These are phyloP conservation scores for Pollenia labialis DNA, from an alignment of 2,888 invertebrate genomes.

Conservation along the genomic window DNA sequence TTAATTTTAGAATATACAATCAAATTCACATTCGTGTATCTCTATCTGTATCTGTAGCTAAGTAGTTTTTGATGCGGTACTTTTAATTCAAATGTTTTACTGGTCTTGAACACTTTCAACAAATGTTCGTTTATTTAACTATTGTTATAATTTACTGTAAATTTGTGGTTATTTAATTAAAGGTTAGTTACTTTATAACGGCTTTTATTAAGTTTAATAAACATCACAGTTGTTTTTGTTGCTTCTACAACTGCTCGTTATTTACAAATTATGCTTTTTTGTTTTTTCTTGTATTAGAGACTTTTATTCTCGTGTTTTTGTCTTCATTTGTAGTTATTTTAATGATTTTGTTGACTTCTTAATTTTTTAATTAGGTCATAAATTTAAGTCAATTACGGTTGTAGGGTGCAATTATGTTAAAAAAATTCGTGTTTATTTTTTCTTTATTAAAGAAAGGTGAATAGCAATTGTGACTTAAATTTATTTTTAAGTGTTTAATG, in stretches of 20 bases:
- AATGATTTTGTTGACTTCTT: slow-evolving; percentile 35
- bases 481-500: not conserved
- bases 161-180: slow-evolving; percentile 68
- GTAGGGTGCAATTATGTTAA: not conserved
- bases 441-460: not conserved
- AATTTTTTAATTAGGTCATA: slow-evolving; percentile 59
- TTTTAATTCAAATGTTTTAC: too few relatives aligned
- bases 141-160: slow-evolving; percentile 60
- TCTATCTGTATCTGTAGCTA: too few relatives aligned
- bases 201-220: slow-evolving; percentile 20
- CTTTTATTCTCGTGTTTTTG: not conserved
- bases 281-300: not conserved
- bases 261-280: slow-evolving; percentile 24
- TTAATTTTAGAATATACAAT: too few relatives aligned
- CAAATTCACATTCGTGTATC: too few relatives aligned
- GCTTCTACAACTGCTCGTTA: not conserved
- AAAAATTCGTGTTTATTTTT: not conserved
- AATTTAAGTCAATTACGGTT: slow-evolving; percentile 37
- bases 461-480: not conserved
- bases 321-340: slow-evolving; percentile 30
- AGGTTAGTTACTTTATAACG: slow-evolving; percentile 54
- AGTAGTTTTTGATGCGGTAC: too few relatives aligned
- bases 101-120: too few relatives aligned
- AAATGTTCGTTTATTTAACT: slow-evolving; percentile 23
- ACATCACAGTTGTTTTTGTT: slow-evolving; percentile 1